Evolutionary conservation across 2,888 invertebrate species (phyloP), one percentile per base, ranked within the genome.

Genomic region (Chrysodeixis includens): DNA sequence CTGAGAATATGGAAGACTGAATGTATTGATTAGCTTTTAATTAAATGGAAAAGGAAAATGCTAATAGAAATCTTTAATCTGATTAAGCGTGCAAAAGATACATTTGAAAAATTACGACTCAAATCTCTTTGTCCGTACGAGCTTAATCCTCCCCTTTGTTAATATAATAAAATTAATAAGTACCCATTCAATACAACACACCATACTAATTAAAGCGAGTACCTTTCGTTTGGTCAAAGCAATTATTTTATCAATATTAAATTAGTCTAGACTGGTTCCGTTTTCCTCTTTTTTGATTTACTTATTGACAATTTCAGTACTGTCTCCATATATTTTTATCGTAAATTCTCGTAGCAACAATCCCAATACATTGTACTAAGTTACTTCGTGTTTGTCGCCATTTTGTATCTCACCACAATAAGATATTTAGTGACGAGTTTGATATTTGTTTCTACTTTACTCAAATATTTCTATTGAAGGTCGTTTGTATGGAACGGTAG

Each of bases 371-470:
- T 67, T 59, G 12, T 74, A 14, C 74, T 59, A 69, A 64, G 12
- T 59, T 53, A 30, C n/a, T 16, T 20, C n/a, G 20, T 83, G 82
- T 82, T 55, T 81, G 78, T 18, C 63, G 52, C 56, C 59, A 32
- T 64, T 66, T 66, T 74, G 74, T 74, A 76, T 81, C 78, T 81
- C 77, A 79, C 72, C 81, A 78, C 63, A 68, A 68, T 63, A 66
- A 79, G 73, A 76, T 76, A 82, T 83, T 85, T 77, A 67, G 70
- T 83, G 74, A 71, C 69, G 72, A 64, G 69, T 72, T 79, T 78
- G 81, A 74, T 81, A 78, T 78, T 79, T 79, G 79, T 78, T 78
- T 75, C 80, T 73, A 80, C 76, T 79, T 74, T 76, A 63, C 64
- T 66, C 56, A 76, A 68, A 76, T 80, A 78, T 74, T 79, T 78